phyloP scores from a whole-genome alignment of 2,797 vertebrate genomes.

The Scomberomorus guttatus region DNA sequence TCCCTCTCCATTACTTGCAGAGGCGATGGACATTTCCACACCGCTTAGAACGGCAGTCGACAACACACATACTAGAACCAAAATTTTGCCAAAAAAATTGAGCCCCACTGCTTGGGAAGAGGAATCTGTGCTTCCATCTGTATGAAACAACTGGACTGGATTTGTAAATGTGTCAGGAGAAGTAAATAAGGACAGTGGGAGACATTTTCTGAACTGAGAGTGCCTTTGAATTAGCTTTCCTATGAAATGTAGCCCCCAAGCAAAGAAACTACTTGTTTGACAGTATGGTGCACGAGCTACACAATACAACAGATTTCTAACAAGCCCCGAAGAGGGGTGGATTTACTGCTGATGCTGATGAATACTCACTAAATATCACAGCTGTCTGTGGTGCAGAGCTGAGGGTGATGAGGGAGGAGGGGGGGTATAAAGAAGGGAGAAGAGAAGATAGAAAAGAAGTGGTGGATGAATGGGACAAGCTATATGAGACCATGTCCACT shows the following conservation, averaged over 20 bases:
- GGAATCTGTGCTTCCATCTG: neutral
- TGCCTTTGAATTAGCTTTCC: neutral
- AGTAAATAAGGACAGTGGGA: neutral
- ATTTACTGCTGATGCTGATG: constrained; percentile 41
- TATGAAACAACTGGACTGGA: neutral
- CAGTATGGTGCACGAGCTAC: neutral
- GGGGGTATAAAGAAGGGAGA: neutral
- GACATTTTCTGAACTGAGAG: neutral
- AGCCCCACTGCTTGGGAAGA: too few species aligned
- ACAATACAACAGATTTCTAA: constrained; percentile 37
- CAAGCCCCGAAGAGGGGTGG: constrained; percentile 24
- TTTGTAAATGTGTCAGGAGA: neutral
- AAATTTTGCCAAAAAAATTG: too few species aligned
- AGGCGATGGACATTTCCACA: too few species aligned
- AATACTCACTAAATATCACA: constrained; percentile 54
- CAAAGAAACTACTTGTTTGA: neutral
- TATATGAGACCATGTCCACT: neutral
- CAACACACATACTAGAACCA: too few species aligned
- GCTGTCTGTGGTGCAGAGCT: constrained; percentile 31
- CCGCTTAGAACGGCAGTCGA: too few species aligned
- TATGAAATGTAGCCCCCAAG: neutral
- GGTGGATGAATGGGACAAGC: neutral
- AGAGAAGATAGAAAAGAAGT: neutral
- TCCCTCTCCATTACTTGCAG: too few species aligned
- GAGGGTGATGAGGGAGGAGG: neutral